These are phyloP conservation scores for Diceros bicornis DNA, from an alignment of 2,797 vertebrate genomes.

Conservation along the genomic window DNA sequence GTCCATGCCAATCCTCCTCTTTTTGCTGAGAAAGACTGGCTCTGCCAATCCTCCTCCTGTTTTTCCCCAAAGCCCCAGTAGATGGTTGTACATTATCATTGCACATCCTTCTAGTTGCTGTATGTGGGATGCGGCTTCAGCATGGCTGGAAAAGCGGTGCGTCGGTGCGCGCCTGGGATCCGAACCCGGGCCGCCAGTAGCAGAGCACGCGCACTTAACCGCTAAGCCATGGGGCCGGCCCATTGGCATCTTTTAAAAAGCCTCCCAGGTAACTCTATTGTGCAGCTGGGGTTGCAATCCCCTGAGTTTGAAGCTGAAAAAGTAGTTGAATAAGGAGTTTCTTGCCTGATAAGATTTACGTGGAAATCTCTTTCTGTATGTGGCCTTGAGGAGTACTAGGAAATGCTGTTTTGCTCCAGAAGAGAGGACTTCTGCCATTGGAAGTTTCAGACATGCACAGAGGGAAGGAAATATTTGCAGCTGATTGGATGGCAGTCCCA, in stretches of 20 bases:
- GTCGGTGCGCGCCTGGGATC: too few relatives aligned
- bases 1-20: too few relatives aligned
- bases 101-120: too few relatives aligned
- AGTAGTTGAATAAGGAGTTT: background rate
- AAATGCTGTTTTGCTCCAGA: slow-evolving; percentile 52
- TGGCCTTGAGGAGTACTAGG: background rate
- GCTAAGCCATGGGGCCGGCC: too few relatives aligned
- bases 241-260: background rate
- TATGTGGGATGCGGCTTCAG: too few relatives aligned
- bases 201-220: too few relatives aligned
- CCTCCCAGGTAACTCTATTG: background rate
- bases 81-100: too few relatives aligned
- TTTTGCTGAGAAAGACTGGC: too few relatives aligned
- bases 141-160: too few relatives aligned
- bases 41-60: too few relatives aligned
- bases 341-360: background rate
- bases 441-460: slow-evolving; percentile 10
- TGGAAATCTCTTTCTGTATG: background rate
- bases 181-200: too few relatives aligned
- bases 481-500: background rate
- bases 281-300: background rate
- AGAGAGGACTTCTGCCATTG: background rate
- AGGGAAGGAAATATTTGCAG: background rate
- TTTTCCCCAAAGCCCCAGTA: too few relatives aligned
- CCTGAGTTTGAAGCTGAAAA: background rate